Conservation (phyloP, 1,140 invertebrate genomes). For the Hesperophylax magnus region DNA sequence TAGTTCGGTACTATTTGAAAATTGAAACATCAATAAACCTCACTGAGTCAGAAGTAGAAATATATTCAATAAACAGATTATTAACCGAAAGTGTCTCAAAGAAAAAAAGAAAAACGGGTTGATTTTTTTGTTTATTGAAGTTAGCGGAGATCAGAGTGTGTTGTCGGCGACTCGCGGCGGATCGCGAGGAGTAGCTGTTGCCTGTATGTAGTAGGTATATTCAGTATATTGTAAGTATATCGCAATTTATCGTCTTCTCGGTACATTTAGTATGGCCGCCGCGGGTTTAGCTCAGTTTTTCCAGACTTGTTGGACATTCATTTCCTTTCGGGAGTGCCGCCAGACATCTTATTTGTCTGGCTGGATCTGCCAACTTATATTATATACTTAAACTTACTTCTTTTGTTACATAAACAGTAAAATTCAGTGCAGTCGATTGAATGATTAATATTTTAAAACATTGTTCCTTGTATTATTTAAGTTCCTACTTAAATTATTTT, state of each 20-base stretch:
- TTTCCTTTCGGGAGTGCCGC: conserved; percentile 43
- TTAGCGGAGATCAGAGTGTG: neutral
- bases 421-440: no score
- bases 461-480: no score
- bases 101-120: no score
- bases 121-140: neutral
- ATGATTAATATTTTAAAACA: no score
- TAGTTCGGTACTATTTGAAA: no score
- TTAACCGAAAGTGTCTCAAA: no score
- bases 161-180: neutral
- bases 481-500: no score
- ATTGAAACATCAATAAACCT: neutral
- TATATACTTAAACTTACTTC: no score
- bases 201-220: neutral
- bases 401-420: no score
- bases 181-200: conserved; percentile 31
- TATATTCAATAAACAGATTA: no score
- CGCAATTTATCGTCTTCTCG: conserved; percentile 47
- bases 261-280: conserved; percentile 36
- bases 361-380: no score
- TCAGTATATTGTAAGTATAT: neutral
- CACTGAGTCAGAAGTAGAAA: neutral
- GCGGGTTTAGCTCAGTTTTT: conserved; percentile 40
- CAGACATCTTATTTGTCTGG: conserved; percentile 51
- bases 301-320: conserved; percentile 20